These are phyloP conservation scores for Catamblyrhynchus diadema DNA, from an alignment of 2,797 vertebrate species.

Conservation along the genomic window DNA sequence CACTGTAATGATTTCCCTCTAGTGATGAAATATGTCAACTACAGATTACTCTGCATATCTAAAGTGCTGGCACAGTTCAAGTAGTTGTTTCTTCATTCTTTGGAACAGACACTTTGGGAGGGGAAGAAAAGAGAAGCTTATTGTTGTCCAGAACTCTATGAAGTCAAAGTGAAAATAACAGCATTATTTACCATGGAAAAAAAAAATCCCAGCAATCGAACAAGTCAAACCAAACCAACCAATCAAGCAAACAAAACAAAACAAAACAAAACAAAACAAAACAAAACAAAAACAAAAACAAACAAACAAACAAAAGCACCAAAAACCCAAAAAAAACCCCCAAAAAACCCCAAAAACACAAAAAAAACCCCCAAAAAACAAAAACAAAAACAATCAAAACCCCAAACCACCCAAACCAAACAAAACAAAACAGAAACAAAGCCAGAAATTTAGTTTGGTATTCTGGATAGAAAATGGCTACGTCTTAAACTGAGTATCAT, in stretches of 20 bases:
- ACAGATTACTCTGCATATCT: neutral
- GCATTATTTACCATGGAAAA: neutral
- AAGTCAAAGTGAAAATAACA: neutral
- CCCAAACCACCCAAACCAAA: neutral
- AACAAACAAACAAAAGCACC: neutral
- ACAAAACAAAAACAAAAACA: neutral
- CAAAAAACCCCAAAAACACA: too few species aligned
- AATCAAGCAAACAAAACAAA: neutral
- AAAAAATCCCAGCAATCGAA: neutral
- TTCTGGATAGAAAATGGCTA: neutral
- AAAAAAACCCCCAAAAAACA: too few species aligned
- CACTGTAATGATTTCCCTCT: conserved; percentile 38
- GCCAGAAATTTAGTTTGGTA: neutral
- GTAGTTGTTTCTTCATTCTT: neutral
- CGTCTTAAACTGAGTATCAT: neutral
- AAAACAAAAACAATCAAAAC: neutral
- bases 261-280: neutral
- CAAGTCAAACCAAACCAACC: neutral
- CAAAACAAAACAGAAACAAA: neutral
- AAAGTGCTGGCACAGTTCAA: neutral
- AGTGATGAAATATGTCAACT: conserved; percentile 24
- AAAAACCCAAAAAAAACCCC: neutral
- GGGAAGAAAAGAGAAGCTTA: neutral
- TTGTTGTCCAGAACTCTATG: neutral
- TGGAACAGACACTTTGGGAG: neutral